Evolutionary conservation across 2,797 vertebrate species (phyloP).

Genomic region (Parauchenoglanis ngamensis): DNA sequence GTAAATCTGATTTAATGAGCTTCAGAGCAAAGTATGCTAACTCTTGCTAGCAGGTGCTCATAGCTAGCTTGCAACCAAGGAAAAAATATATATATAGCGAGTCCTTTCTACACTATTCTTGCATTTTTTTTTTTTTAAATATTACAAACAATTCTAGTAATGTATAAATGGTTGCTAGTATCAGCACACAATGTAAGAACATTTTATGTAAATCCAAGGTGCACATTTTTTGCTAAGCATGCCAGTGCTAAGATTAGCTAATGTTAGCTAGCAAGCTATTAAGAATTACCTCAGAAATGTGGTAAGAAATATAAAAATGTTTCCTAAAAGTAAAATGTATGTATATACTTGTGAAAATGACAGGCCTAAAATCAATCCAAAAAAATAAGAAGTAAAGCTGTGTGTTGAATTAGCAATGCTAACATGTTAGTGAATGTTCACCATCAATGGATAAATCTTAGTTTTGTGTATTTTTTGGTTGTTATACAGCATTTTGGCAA

Average conservation of each 20-base stretch:
- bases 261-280: neutral
- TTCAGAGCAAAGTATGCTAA: neutral
- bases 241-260: neutral
- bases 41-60: neutral
- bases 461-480: neutral
- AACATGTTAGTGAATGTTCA: neutral
- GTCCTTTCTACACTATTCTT: neutral
- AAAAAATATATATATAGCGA: neutral
- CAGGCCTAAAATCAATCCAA: neutral
- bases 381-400: neutral
- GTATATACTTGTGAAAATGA: neutral
- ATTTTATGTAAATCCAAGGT: neutral
- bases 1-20: neutral
- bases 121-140: neutral
- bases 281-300: neutral
- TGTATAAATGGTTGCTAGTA: neutral
- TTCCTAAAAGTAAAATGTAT: neutral
- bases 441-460: neutral
- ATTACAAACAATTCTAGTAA: neutral
- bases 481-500: neutral
- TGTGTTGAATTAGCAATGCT: neutral
- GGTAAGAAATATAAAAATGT: neutral
- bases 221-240: neutral
- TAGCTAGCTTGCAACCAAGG: neutral
- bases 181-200: neutral